Evolutionary conservation across 2,797 vertebrate species (phyloP), one percentile per base, ranked within the genome.

Genomic region (Lerista edwardsae): DNA sequence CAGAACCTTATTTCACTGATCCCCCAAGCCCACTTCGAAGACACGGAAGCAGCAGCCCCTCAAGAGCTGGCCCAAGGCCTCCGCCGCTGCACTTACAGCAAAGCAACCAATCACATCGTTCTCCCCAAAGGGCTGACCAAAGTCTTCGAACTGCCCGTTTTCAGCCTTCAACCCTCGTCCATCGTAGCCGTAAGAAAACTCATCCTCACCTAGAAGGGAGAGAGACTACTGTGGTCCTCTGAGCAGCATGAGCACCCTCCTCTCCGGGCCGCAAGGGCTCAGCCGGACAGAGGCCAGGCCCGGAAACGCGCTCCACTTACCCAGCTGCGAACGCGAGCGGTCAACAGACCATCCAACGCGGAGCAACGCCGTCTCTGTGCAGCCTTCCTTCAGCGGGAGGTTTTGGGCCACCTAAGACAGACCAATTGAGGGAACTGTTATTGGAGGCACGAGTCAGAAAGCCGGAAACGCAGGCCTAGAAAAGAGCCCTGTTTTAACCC

Each of bases 81-180:
- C 39, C 19, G 12, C 39, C 69, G n/a, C 57, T 41, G 74, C 57
- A 96, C 97, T 97, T 88, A 99, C 98, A 87, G 96, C 97, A 78
- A 97, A 98, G 93, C 97, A 98, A 85, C 98, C 97, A 79, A 99
- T 95, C 86, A 98, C 96, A 88, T 99, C 98, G 29, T 96, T 97
- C 84, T 97, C 97, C 62, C 96, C 96, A 84, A 98, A 96, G 21
- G 91, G 89, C 89, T 98, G 97, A 68, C 97, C 98, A 91, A 97
- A 99, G 17, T 95, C 94, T 79, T 97, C 96, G 87, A 96, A 96
- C 6, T 93, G 94, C 89, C 96, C 96, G 39, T 89, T 94, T 4
- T 96, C 96, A 74, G 97, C 96, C 89, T 97, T 98, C 90, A 95
- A 96, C 80, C 97, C 97, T 7, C 92, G 84, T 3, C 96, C 93